These are phyloP conservation scores for Xanthostigma xanthostigma DNA, from an alignment of 2,888 invertebrate species.

Conservation along the genomic window DNA sequence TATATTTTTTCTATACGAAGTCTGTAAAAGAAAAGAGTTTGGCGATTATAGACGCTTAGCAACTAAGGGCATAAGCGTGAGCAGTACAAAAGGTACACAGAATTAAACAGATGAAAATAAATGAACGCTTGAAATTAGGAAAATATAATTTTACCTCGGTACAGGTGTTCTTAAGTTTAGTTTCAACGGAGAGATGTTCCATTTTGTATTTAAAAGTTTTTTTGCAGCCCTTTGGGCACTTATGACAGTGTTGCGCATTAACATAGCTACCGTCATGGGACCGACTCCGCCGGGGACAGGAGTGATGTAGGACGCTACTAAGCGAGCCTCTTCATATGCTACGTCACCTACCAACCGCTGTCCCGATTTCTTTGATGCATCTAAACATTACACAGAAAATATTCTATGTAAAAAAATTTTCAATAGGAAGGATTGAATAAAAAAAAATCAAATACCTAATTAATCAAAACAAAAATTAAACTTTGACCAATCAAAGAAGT, in stretches of 20 bases:
- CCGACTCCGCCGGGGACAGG: conserved; percentile 97
- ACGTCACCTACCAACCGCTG: conserved; percentile 91
- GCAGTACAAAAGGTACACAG: too few species aligned
- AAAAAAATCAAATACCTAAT: neutral
- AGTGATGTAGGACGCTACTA: conserved; percentile 77
- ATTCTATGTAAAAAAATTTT: neutral
- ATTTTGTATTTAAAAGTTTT: conserved; percentile 39
- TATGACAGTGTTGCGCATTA: conserved; percentile 86
- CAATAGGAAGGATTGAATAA: neutral
- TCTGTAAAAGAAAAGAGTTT: too few species aligned
- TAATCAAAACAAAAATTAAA: neutral
- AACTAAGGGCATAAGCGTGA: too few species aligned
- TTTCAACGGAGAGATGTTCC: conserved; percentile 57
- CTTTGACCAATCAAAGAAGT: neutral
- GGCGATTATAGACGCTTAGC: too few species aligned
- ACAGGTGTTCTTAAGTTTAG: conserved; percentile 54
- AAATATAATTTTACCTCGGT: conserved; percentile 49
- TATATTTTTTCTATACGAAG: too few species aligned
- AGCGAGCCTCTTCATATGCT: conserved; percentile 61
- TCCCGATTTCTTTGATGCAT: conserved; percentile 61
- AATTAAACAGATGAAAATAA: too few species aligned
- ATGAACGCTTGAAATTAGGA: neutral
- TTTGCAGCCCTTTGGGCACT: conserved; percentile 55
- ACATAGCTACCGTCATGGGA: conserved; percentile 98
- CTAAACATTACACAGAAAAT: conserved; percentile 28